Evolutionary conservation across 2,888 invertebrate genomes (phyloP), one percentile per base, ranked within the genome.

Genomic region (Hirtodrosophila alboralis): DNA sequence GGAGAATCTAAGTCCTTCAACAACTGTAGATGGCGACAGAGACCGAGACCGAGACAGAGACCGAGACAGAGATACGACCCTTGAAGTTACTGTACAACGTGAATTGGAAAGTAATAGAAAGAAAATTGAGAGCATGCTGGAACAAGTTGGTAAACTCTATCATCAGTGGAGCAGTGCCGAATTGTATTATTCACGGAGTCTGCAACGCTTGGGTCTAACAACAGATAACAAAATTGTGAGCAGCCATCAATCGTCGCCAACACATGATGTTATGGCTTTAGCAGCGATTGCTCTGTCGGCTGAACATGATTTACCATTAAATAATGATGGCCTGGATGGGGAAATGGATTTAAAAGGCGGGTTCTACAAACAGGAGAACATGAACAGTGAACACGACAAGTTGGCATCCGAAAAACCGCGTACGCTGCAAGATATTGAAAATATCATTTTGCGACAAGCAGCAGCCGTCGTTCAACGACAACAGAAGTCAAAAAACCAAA

Each of bases 281-380:
- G 86, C 85, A 3, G 86, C 89, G 8, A 84, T 86, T 18, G 84
- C 87, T 10, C 60, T 85, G 0, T 86, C 86, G 9, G 75, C 77
- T 5, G 86, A 84, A 27, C 58, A 64, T 28, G 58, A 56, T 3
- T 14, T 48, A 3, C 8, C n/a, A 10, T 7, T 16, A 2, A 47
- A 27, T n/a, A n/a, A n/a, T 2, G 34, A 21, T 1, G 34, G 48
- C 10, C 3, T 23, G 0, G 41, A 64, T 37, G 6, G 10, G 1
- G 45, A 40, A 2, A n/a, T 7, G 1, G 7, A 2, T 18, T 18
- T 21, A 6, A 43, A 48, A 27, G 9, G 6, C 9, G 9, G 6
- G 7, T 36, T 1, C 10, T 30, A 28, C 23, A 68, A 44, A n/a
- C 43, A 45, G 1, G 56, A 77, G 8, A 34, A 6, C 10, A 53